Evolutionary conservation across 2,113 vertebrate species (phyloP).

Genomic region (Eclectus roratus): DNA sequence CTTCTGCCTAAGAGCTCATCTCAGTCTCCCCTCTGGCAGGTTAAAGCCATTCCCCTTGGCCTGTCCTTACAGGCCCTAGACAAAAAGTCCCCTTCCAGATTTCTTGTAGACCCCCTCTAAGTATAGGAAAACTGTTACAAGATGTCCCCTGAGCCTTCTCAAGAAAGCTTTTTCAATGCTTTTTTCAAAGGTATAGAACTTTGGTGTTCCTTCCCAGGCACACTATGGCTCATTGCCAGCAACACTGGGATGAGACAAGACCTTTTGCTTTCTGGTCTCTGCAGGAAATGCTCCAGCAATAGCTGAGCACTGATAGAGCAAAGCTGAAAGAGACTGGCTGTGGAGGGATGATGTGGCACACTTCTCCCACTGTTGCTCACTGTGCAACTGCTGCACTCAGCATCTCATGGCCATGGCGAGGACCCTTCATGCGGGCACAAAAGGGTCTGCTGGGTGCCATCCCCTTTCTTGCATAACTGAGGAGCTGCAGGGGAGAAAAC

Average conservation of each 20-base stretch:
- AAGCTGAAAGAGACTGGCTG: background rate
- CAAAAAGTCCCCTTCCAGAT: background rate
- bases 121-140: background rate
- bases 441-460: background rate
- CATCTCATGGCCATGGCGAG: rapidly evolving
- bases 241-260: background rate
- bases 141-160: background rate
- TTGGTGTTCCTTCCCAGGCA: background rate
- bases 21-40: background rate
- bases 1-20: background rate
- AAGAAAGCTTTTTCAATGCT: background rate
- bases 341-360: rapidly evolving
- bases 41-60: background rate
- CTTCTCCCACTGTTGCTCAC: background rate
- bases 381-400: rapidly evolving
- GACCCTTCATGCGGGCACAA: rapidly evolving
- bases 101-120: background rate
- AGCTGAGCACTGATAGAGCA: background rate
- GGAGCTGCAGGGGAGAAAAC: background rate
- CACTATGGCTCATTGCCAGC: background rate
- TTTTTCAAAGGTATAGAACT: background rate
- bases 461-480: background rate
- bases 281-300: background rate
- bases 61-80: background rate
- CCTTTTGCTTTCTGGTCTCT: background rate